A percentile compares a stretch with the other conserved stretches of the same genome.
Evolutionary conservation across 2,888 invertebrate genomes (phyloP).

Genomic region (Orthonychiurus folsomi): DNA sequence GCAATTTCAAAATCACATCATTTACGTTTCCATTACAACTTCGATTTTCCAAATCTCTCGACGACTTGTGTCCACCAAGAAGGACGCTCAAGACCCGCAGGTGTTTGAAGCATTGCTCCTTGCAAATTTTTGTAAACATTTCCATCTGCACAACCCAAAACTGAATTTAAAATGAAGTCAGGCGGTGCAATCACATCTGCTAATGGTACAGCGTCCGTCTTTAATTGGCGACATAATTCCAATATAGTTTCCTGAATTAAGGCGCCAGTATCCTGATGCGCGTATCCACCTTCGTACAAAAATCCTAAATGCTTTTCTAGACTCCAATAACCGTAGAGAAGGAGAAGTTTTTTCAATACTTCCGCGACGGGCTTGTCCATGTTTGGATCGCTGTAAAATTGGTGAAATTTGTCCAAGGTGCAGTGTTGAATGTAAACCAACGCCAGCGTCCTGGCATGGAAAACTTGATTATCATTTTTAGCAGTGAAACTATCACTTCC

Average conservation of each 20-base stretch:
- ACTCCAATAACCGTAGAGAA: constrained; percentile 59
- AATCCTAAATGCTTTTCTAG: constrained; percentile 67
- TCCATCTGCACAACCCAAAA: constrained; percentile 75
- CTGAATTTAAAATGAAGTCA: constrained; percentile 79
- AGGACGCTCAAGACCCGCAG: constrained; percentile 60
- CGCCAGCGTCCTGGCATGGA: constrained; percentile 65
- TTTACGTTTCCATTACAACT: neutral
- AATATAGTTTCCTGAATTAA: constrained; percentile 60
- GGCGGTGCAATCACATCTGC: constrained; percentile 81
- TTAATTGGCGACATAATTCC: constrained; percentile 59
- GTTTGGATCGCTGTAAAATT: constrained; percentile 42
- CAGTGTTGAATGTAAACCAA: constrained; percentile 58
- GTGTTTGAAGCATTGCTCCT: constrained; percentile 54
- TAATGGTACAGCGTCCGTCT: constrained; percentile 64
- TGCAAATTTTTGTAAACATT: constrained; percentile 68
- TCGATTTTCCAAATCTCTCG: constrained; percentile 1
- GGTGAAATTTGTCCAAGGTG: constrained; percentile 46
- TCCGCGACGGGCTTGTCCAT: constrained; percentile 42
- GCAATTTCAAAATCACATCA: neutral
- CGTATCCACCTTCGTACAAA: constrained; percentile 56
- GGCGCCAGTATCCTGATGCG: constrained; percentile 51
- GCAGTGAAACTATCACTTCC: constrained; percentile 62
- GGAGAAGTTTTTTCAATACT: constrained; percentile 54
- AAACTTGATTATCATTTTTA: constrained; percentile 78
- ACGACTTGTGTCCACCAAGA: constrained; percentile 65